Evolutionary conservation across 1,140 invertebrate genomes (phyloP).

Genomic region (Ericerus pela): DNA sequence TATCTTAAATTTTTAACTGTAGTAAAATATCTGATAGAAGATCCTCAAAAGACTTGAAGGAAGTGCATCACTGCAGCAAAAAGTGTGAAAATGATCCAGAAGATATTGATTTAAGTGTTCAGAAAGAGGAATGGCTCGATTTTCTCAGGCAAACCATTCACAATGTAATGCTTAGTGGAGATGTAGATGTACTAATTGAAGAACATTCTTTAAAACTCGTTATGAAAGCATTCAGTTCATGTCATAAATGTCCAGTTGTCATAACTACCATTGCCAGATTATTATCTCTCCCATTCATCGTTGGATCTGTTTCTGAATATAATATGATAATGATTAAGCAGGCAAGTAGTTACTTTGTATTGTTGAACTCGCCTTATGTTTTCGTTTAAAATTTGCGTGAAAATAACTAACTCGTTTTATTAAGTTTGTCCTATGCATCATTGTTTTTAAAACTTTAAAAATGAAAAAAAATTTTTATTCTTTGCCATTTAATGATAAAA

Average conservation of each 20-base stretch:
- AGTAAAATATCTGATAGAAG: too few species aligned
- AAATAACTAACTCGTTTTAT: not conserved
- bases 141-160: not conserved
- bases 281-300: not conserved
- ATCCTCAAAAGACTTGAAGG: too few species aligned
- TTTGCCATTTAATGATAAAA: too few species aligned
- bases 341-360: not conserved
- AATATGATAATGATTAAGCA: not conserved
- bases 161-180: not conserved
- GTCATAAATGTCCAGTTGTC: not conserved
- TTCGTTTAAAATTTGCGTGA: not conserved
- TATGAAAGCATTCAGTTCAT: not conserved
- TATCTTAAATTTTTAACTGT: too few species aligned
- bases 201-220: not conserved
- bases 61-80: too few species aligned
- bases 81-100: too few species aligned
- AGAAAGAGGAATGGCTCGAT: slow-evolving; percentile 1
- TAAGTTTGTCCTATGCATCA: not conserved
- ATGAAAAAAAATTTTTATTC: not conserved
- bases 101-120: not conserved
- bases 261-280: not conserved
- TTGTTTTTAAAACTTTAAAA: not conserved
- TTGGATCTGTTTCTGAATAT: not conserved
- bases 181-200: not conserved
- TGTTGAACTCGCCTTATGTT: too few species aligned